A percentile compares a stretch with the other conserved stretches of the same genome.
Evolutionary conservation across 2,797 vertebrate genomes (phyloP).

Genomic region (Clarias platycephalus): DNA sequence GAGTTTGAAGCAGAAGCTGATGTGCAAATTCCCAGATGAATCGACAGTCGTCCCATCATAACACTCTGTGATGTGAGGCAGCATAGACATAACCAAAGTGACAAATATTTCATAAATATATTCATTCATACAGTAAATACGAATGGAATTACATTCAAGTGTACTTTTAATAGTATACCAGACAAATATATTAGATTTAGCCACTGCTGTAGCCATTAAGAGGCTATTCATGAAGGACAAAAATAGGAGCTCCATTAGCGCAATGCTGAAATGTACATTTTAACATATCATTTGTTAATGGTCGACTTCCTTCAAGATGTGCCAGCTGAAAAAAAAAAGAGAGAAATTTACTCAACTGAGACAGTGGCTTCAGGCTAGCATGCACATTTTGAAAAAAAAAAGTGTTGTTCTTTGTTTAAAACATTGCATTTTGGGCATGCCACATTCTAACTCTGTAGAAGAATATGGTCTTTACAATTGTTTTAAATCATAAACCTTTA

Average conservation of each 20-base stretch:
- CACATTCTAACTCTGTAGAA: slow-evolving; percentile 1
- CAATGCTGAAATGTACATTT: not conserved
- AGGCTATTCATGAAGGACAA: not conserved
- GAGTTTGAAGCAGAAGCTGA: no score
- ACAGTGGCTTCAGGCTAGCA: not conserved
- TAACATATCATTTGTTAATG: slow-evolving; percentile 1
- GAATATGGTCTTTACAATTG: slow-evolving; percentile 28
- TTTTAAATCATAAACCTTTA: slow-evolving; percentile 28
- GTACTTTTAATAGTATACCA: not conserved
- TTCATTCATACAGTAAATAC: no score
- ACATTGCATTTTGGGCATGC: not conserved
- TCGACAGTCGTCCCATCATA: not conserved
- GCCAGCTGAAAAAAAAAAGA: slow-evolving; percentile 9
- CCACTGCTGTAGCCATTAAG: not conserved
- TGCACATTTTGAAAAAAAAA: not conserved
- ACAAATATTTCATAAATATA: not conserved
- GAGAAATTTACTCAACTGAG: slow-evolving; percentile 9
- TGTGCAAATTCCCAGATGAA: no score
- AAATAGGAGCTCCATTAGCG: not conserved
- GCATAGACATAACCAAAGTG: slow-evolving; percentile 9
- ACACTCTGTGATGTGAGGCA: slow-evolving; percentile 1
- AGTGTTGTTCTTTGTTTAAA: not conserved
- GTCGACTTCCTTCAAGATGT: not conserved
- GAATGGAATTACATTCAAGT: not conserved
- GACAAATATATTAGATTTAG: not conserved